A percentile compares a stretch with the other conserved stretches of the same genome.
phyloP scores from a whole-genome alignment of 2,888 invertebrate species.

The Acronicta leporina region DNA sequence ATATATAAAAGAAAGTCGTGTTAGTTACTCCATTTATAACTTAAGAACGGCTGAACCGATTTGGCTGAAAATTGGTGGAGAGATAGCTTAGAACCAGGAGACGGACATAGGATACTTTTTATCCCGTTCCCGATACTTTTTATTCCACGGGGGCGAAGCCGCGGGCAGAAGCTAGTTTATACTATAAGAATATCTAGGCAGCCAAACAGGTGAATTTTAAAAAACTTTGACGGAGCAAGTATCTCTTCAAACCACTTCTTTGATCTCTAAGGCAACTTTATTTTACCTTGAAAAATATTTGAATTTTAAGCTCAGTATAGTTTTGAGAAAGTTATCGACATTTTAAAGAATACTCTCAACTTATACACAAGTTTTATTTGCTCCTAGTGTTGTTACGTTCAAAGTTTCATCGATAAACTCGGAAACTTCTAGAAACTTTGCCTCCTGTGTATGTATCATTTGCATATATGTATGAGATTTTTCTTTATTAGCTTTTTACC shows the following conservation, averaged over 20 bases:
- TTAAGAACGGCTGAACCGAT: too few species aligned
- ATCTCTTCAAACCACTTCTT: slow-evolving; percentile 15
- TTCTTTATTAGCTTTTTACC: slow-evolving; percentile 26
- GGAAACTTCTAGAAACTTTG: slow-evolving; percentile 35
- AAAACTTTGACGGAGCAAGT: slow-evolving; percentile 13
- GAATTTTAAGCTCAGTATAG: slow-evolving; percentile 45
- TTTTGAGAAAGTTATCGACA: slow-evolving; percentile 50
- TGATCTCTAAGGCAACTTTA: slow-evolving; percentile 40
- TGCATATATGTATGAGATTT: slow-evolving; percentile 43
- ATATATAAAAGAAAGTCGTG: too few species aligned
- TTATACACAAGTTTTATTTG: slow-evolving; percentile 52
- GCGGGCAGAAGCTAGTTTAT: too few species aligned
- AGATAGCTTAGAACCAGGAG: too few species aligned
- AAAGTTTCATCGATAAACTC: slow-evolving; percentile 56
- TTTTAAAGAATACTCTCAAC: slow-evolving; percentile 49
- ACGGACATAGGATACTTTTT: too few species aligned
- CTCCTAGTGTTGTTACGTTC: slow-evolving; percentile 51
- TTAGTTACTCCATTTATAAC: too few species aligned
- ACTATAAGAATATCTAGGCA: not conserved
- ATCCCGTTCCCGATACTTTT: too few species aligned
- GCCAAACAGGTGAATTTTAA: slow-evolving; percentile 12
- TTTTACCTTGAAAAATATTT: slow-evolving; percentile 39
- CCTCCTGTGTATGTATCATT: slow-evolving; percentile 41
- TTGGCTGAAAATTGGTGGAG: too few species aligned
- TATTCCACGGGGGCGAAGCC: too few species aligned